These are phyloP conservation scores for Chrysotoxum bicinctum DNA, from an alignment of 2,888 invertebrate genomes.

Conservation along the genomic window DNA sequence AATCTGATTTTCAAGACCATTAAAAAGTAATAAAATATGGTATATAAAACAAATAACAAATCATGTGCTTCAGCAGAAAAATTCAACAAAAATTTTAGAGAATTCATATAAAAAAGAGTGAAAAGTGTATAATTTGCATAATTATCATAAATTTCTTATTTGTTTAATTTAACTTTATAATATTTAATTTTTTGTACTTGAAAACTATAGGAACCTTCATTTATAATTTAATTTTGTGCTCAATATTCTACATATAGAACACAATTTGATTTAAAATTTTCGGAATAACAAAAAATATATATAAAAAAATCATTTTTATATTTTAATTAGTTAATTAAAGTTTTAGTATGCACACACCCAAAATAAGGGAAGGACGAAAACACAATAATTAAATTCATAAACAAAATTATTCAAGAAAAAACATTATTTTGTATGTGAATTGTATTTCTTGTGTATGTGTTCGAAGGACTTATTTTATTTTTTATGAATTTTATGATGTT, in stretches of 20 bases:
- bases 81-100: slow-evolving; percentile 26
- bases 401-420: slow-evolving; percentile 7
- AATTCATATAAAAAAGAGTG: slow-evolving; percentile 49
- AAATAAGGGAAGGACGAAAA: slow-evolving; percentile 1
- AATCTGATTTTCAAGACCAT: slow-evolving; percentile 10
- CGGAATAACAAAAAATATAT: neutral
- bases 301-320: neutral
- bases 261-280: neutral
- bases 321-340: neutral
- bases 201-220: neutral
- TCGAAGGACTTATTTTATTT: slow-evolving; percentile 33
- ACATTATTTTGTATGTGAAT: slow-evolving; percentile 33
- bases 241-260: neutral
- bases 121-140: slow-evolving; percentile 18
- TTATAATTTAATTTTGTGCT: neutral
- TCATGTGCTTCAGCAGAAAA: slow-evolving; percentile 31
- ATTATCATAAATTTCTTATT: neutral
- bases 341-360: neutral
- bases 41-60: neutral
- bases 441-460: slow-evolving; percentile 33
- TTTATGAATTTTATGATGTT: slow-evolving; percentile 32
- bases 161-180: neutral
- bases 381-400: slow-evolving; percentile 1
- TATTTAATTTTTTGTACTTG: neutral
- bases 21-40: neutral